Base-by-base conservation (phyloP, 1,140 invertebrate species). In the Onthophagus taurus region DNA sequence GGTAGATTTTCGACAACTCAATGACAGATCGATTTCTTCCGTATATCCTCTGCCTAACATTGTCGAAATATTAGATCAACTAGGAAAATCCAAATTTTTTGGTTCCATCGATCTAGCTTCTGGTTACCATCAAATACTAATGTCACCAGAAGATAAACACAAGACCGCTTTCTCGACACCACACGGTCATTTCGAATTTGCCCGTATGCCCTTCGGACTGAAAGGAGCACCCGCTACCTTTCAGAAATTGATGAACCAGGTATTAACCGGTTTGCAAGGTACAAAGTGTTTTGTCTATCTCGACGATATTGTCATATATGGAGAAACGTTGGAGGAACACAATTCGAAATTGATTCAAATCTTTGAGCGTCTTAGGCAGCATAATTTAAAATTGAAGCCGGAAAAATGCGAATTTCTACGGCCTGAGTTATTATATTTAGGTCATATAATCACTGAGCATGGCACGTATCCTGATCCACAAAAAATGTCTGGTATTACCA, bases 401-500 rank as follows among this genome's bases (percentile, higher is more conserved):
- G 49, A 58, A 6, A 68, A 69, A 52, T 66, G 62, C 38, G 52
- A 64, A 45, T 64, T 64, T 50, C 47, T 69, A 19, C 48, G 51
- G 45, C 55, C 60, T 36, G 62, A 70, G 61, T 57, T 70, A 1
- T 33, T 45, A n/a, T n/a, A n/a, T 4, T 53, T 72, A 20, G 69
- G 68, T 4, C 67, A 70, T 43, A 37, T 64, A 6, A 53, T 70
- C 14, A 55, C 60, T 1, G 35, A 50, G 17, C 24, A 65, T 4
- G 66, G 69, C 5, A 55, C 72, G 1, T 51, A 51, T 45, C 63
- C 64, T n/a, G n/a, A n/a, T n/a, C n/a, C n/a, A n/a, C n/a, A n/a
- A n/a, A n/a, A n/a, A n/a, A n/a, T n/a, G n/a, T n/a, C n/a, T n/a
- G n/a, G n/a, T n/a, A n/a, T n/a, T n/a, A n/a, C n/a, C n/a, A n/a